These are phyloP conservation scores for Anthopleura sola DNA, from an alignment of 64 coral and sea anemone species.

Conservation along the genomic window DNA sequence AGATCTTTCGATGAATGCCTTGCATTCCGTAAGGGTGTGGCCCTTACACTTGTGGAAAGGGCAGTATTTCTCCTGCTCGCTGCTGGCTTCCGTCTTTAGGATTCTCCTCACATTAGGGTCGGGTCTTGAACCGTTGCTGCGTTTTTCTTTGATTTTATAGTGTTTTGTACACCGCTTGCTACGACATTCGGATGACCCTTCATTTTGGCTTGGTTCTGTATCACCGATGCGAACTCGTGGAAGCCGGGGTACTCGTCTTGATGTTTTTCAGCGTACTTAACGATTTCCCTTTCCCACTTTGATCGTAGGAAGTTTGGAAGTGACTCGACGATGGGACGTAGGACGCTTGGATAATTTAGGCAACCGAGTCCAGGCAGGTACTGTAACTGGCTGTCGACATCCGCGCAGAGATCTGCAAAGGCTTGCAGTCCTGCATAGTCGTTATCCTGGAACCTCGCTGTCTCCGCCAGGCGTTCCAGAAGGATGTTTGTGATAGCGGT, in stretches of 20 bases:
- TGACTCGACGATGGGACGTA: conserved; percentile 50
- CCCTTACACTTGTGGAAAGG: too few relatives aligned
- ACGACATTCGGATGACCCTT: conserved; percentile 51
- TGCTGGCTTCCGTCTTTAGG: too few relatives aligned
- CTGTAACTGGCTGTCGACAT: conserved; percentile 48
- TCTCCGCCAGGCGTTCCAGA: conserved; percentile 32
- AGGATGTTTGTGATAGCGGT: conserved; percentile 45
- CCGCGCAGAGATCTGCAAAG: conserved; percentile 49
- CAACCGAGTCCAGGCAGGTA: conserved; percentile 31
- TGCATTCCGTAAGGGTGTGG: too few relatives aligned
- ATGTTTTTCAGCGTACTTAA: background rate
- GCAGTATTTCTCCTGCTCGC: too few relatives aligned
- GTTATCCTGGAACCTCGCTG: too few relatives aligned
- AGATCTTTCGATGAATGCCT: too few relatives aligned
- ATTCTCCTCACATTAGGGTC: too few relatives aligned
- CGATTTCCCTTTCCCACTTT: conserved; percentile 11
- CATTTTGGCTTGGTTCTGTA: conserved; percentile 21
- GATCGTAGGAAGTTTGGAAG: conserved; percentile 15
- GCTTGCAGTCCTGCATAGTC: conserved; percentile 7
- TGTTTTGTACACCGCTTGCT: too few relatives aligned
- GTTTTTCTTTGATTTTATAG: too few relatives aligned
- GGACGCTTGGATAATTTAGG: conserved; percentile 37
- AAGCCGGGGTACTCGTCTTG: background rate
- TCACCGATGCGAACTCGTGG: background rate
- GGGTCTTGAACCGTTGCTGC: too few relatives aligned